Evolutionary conservation across 1,140 invertebrate genomes (phyloP), one percentile per base, ranked within the genome.

Genomic region (Brachionus rubens): DNA sequence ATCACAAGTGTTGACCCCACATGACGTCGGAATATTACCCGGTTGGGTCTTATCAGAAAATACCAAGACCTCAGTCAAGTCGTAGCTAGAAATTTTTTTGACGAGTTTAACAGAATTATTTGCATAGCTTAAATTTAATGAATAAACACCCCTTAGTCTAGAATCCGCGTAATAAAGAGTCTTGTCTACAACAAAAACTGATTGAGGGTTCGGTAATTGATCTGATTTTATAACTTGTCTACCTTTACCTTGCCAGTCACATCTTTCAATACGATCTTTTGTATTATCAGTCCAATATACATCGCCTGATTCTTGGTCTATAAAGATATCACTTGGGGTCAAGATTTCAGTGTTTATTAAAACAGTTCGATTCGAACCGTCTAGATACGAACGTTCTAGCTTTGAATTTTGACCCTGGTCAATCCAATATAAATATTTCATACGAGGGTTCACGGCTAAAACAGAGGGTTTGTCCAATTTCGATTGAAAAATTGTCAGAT

Each of bases 201-300:
- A 65, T 12, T 43, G 0, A 10, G 59, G 59, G 43, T 41, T 65
- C 26, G 59, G 59, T 1, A 65, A 0, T 43, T 65, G 33, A 76
- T 28, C n/a, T 24, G 40, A 36, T 14, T 72, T 47, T 0, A 78
- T 40, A 24, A 62, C 33, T 12, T 77, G 70, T 14, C 75, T 76
- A 52, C 80, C 79, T 6, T 56, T 77, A 10, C 83, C 83, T 65
- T 83, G 80, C 33, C 83, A 76, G 47, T 81, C 78, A 3, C 82
- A 90, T 92, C 83, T 83, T 81, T 96, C 93, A 78, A 98, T 95
- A 77, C 89, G 91, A 82, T 98, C 94, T 19, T 94, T 86, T 80
- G 91, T 91, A 0, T 93, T 92, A 83, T 99, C 96, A 0, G 96
- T 93, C 96, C 95, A 99, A 82, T 94, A 99, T 0, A 99, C 90